Evolutionary conservation across 2,888 invertebrate species (phyloP), one percentile per base, ranked within the genome.

Genomic region (Drosophila mimetica): DNA sequence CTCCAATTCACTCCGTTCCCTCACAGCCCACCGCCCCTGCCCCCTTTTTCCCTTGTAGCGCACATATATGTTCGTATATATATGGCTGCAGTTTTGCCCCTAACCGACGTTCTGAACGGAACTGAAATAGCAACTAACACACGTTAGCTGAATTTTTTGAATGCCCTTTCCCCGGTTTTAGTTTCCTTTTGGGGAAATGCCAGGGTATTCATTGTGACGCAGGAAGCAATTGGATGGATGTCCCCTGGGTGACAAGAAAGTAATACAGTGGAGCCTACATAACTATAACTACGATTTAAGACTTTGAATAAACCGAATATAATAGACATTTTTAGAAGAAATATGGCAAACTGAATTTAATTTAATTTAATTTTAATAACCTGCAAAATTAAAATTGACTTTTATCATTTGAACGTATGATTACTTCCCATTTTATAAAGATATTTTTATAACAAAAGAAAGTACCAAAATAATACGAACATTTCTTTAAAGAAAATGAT

Each of bases 81-180:
- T 32, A 39, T 39, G 70, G 41, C 55, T 70, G 59, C 44, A 67
- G 61, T 69, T 60, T 67, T 69, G 50, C 46, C 46, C 46, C 46
- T 30, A 65, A 58, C 52, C 44, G 58, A 41, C 36, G 25, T 50
- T 69, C 71, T 50, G 11, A 69, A 58, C 48, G 44, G 48, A 61
- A 69, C 55, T 73, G 44, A 54, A 66, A 44, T 51, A 36, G 55
- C 61, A 55, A 70, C 52, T 53, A 71, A 55, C 57, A 46, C 14
- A 69, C 41, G 46, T 39, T 42, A 20, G 66, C 41, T 51, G 51
- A n/a, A 42, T 65, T 65, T 63, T 47, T 42, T 51, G 66, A 63
- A 63, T 63, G 51, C 63, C 28, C 65, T 63, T 65, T 63, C 66
- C 51, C 34, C 50, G 20, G 64, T 11, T 51, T 30, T n/a, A 18